A percentile compares a stretch with the other conserved stretches of the same genome.
Conservation (phyloP, 2,797 vertebrate species). For the Platalea minor region DNA sequence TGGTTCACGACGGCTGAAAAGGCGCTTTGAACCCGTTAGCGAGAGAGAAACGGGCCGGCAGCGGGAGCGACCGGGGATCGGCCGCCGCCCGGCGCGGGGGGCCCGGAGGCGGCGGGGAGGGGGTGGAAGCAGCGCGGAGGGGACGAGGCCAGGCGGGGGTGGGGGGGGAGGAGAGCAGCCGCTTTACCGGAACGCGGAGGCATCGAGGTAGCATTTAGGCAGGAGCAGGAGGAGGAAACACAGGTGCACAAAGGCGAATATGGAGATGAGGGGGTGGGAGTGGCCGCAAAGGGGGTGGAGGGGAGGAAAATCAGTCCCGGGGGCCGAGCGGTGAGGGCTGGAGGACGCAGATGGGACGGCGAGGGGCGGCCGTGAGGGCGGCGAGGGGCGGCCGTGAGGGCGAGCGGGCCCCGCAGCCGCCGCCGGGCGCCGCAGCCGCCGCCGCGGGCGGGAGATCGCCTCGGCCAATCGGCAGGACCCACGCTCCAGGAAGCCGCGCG, state of each 20-base stretch:
- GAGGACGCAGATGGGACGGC: too few species aligned
- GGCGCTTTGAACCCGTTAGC: background rate
- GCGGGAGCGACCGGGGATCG: accelerated
- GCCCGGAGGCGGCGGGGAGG: background rate
- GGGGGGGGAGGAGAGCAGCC: background rate
- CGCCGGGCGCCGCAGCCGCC: accelerated
- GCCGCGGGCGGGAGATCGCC: background rate
- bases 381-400: too few species aligned
- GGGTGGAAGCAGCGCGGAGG: background rate
- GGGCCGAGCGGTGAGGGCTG: too few species aligned
- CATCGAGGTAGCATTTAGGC: background rate
- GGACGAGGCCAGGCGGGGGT: background rate
- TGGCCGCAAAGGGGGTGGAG: background rate
- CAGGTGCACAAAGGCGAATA: background rate
- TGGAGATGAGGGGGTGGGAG: background rate
- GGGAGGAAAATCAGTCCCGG: background rate
- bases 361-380: accelerated
- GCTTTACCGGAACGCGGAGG: background rate
- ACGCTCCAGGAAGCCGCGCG: background rate
- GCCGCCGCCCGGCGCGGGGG: background rate
- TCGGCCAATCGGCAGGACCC: background rate
- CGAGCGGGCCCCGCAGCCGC: accelerated
- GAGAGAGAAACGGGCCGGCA: background rate
- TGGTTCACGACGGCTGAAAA: background rate
- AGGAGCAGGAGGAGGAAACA: background rate